A percentile compares a stretch with the other conserved stretches of the same genome.
These are phyloP conservation scores for Octonoba sinensis DNA, from an alignment of 2,888 invertebrate species.

Conservation along the genomic window DNA sequence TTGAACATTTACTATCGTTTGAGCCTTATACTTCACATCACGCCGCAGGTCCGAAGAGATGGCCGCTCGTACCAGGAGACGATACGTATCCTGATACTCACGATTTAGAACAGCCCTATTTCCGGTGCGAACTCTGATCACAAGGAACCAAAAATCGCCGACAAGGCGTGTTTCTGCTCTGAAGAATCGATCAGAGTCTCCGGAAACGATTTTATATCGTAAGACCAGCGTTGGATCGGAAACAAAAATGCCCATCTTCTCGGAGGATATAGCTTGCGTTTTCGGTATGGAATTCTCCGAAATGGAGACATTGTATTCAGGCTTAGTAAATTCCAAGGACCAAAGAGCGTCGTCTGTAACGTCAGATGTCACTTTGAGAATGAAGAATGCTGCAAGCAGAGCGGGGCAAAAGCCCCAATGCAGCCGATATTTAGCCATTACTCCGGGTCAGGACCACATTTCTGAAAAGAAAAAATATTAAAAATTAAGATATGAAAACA, in stretches of 20 bases:
- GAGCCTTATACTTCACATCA: slow-evolving; percentile 77
- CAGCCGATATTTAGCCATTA: slow-evolving; percentile 49
- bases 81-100: slow-evolving; percentile 88
- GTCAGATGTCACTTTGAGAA: slow-evolving; percentile 17
- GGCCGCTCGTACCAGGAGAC: slow-evolving; percentile 82
- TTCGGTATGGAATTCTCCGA: slow-evolving; percentile 93
- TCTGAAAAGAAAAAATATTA: slow-evolving; percentile 28
- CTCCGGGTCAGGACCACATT: slow-evolving; percentile 52
- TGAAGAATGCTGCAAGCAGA: slow-evolving; percentile 26
- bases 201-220: slow-evolving; percentile 87
- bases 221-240: slow-evolving; percentile 73
- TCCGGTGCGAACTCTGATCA: slow-evolving; percentile 88
- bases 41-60: slow-evolving; percentile 72
- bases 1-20: slow-evolving; percentile 79
- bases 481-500: too few relatives aligned
- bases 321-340: slow-evolving; percentile 79
- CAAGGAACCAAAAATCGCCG: slow-evolving; percentile 94
- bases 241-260: slow-evolving; percentile 84
- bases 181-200: slow-evolving; percentile 91
- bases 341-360: slow-evolving; percentile 25
- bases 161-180: slow-evolving; percentile 88
- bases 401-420: slow-evolving; percentile 24
- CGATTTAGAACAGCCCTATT: slow-evolving; percentile 91
- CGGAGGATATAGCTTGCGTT: slow-evolving; percentile 81
- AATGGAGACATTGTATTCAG: slow-evolving; percentile 87